Conservation (phyloP, 2,113 vertebrate genomes). For the Butorides virescens region DNA sequence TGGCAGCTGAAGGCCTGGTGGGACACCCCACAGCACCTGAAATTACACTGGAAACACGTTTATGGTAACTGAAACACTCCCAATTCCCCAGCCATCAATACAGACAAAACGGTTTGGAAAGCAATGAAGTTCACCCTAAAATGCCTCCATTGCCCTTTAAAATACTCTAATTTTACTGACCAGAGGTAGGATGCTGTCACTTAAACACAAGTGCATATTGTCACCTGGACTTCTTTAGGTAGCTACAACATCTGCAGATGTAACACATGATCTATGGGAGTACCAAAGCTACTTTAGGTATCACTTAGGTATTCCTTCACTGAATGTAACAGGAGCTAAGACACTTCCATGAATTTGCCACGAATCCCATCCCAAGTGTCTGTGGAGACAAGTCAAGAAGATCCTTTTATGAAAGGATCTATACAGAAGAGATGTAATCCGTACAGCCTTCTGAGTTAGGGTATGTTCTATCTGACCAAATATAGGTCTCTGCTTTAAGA, state of each 20-base stretch:
- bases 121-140: background rate
- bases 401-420: background rate
- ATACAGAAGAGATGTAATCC: background rate
- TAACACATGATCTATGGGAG: background rate
- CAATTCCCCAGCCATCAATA: background rate
- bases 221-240: background rate
- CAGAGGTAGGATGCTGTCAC: background rate
- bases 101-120: background rate
- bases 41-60: background rate
- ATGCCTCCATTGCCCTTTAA: background rate
- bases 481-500: constrained; percentile 1
- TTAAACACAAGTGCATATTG: background rate
- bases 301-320: background rate
- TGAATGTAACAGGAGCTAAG: background rate
- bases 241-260: background rate
- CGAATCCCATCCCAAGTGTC: background rate
- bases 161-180: background rate
- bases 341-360: background rate
- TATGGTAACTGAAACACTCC: background rate
- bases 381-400: background rate
- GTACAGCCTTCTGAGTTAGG: background rate
- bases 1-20: background rate
- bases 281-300: background rate
- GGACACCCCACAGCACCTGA: background rate
- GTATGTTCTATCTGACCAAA: background rate